A percentile compares a stretch with the other conserved stretches of the same genome.
phyloP scores from a whole-genome alignment of 2,888 invertebrate genomes.

The Lydus trimaculatus region DNA sequence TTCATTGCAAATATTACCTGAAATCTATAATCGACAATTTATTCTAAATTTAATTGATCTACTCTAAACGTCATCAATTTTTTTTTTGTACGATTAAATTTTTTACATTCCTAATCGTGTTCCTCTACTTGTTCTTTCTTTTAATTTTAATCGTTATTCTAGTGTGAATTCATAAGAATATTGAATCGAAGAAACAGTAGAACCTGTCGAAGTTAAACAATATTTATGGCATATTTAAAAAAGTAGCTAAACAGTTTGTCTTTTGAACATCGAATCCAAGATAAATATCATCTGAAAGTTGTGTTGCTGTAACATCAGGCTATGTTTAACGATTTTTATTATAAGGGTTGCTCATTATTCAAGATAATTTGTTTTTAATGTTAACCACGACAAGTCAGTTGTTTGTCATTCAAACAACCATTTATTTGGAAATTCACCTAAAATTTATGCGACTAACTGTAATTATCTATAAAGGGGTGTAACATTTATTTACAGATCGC shows the following conservation, averaged over 20 bases:
- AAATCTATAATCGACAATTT: conserved; percentile 2
- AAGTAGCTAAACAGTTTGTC: not conserved
- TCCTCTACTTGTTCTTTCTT: not conserved
- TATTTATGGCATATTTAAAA: not conserved
- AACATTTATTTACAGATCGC: conserved; percentile 19
- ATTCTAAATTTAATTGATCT: not conserved
- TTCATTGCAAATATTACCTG: conserved; percentile 13
- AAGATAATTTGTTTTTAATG: not conserved
- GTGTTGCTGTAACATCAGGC: not conserved
- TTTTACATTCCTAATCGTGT: not conserved
- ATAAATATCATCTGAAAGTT: not conserved
- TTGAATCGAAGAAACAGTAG: not conserved
- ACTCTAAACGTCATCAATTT: not conserved
- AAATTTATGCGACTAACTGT: not conserved
- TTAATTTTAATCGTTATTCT: too few species aligned
- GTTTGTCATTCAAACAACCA: not conserved
- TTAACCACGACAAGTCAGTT: not conserved
- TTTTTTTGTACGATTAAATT: not conserved
- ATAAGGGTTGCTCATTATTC: not conserved
- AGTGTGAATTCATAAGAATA: not conserved
- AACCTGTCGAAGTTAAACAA: not conserved
- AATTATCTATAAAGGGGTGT: conserved; percentile 21
- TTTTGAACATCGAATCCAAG: not conserved
- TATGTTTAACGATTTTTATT: conserved; percentile 4
- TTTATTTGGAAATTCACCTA: not conserved